phyloP scores from a whole-genome alignment of 2,797 vertebrate species.

The Taeniopygia guttata region DNA sequence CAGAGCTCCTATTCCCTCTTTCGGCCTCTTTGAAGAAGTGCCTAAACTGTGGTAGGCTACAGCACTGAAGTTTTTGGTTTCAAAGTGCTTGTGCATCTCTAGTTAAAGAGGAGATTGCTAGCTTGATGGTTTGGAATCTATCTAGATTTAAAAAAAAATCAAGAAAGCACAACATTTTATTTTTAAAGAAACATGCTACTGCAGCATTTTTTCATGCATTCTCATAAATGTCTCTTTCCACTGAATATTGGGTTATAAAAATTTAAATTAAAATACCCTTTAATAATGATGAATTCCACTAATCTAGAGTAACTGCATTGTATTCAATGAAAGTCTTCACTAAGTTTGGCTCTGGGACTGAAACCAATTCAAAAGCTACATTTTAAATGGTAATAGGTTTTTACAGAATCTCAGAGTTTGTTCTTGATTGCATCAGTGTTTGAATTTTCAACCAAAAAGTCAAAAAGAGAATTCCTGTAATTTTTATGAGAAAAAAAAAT shows the following conservation, averaged over 20 bases:
- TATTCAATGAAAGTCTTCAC: background rate
- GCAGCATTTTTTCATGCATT: background rate
- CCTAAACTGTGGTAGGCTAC: background rate
- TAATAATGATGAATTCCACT: background rate
- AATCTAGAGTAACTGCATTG: background rate
- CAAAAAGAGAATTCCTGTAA: background rate
- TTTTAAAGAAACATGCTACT: background rate
- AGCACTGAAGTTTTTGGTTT: background rate
- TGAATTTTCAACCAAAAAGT: background rate
- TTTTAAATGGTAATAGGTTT: background rate
- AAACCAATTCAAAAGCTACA: background rate
- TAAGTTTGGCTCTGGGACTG: background rate
- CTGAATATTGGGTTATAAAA: background rate
- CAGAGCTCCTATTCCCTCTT: background rate
- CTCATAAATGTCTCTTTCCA: background rate
- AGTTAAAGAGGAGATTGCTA: background rate
- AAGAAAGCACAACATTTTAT: background rate
- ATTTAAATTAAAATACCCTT: background rate
- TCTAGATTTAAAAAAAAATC: rapidly evolving
- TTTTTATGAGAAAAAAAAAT: background rate
- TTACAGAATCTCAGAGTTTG: background rate
- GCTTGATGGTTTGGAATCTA: background rate
- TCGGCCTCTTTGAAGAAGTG: background rate
- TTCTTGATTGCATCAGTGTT: background rate
- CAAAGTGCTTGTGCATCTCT: background rate